A percentile compares a stretch with the other conserved stretches of the same genome.
phyloP scores from a whole-genome alignment of 2,113 vertebrate species.

The Corydoras sp. region DNA sequence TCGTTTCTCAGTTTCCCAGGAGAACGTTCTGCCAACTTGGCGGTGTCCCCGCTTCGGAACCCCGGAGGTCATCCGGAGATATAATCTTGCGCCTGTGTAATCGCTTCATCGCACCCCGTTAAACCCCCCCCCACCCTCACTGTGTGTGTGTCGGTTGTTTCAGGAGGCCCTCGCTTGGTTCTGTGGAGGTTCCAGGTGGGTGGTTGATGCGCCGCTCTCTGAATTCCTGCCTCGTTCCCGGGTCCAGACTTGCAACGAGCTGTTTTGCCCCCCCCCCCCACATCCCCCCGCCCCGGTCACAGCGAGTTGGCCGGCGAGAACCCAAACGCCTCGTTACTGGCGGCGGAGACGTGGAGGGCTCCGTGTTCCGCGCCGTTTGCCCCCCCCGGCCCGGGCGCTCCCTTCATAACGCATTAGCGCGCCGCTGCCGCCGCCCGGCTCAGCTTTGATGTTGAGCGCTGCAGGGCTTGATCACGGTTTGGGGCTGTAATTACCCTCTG shows the following conservation, averaged over 20 bases:
- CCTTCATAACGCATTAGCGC: slow-evolving; percentile 32
- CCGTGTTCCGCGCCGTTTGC: neutral
- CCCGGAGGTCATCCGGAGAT: no score
- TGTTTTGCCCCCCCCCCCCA: slow-evolving; percentile 16
- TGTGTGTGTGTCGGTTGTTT: no score
- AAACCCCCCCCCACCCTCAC: no score
- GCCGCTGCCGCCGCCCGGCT: slow-evolving; percentile 16
- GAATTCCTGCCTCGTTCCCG: slow-evolving; percentile 34
- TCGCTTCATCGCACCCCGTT: no score
- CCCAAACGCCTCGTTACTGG: slow-evolving; percentile 22
- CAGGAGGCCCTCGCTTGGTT: no score
- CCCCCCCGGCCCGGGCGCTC: slow-evolving; percentile 19
- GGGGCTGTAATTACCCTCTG: slow-evolving; percentile 32
- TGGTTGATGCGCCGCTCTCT: no score
- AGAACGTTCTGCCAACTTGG: no score
- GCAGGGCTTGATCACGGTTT: slow-evolving; percentile 40
- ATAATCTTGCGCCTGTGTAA: no score
- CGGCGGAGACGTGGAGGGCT: neutral
- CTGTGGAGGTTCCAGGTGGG: no score
- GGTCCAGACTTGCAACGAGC: slow-evolving; percentile 37
- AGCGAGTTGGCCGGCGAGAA: slow-evolving; percentile 33
- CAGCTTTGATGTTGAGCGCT: slow-evolving; percentile 39
- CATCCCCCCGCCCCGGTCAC: slow-evolving; percentile 20
- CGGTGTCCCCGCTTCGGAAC: no score
- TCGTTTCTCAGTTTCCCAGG: no score